Percentiles rank a stretch among this genome's conserved stretches.
Conservation (phyloP, 2,888 invertebrate species). For the Ormyrus pomaceus region DNA sequence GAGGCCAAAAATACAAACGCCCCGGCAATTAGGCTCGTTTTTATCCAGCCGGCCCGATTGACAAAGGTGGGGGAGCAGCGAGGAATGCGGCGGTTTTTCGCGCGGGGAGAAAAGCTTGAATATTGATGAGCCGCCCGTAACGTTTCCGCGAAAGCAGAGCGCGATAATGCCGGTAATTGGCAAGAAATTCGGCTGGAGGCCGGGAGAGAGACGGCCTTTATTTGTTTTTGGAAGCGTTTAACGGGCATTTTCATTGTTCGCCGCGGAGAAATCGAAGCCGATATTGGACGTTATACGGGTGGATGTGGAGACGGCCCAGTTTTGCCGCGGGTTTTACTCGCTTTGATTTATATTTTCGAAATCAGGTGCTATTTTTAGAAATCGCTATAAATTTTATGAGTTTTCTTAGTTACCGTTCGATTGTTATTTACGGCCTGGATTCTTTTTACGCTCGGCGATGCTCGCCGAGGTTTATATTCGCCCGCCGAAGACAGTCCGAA, state of each 20-base stretch:
- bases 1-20: too few species aligned
- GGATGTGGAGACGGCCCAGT: neutral
- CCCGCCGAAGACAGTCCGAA: too few species aligned
- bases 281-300: neutral
- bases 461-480: too few species aligned
- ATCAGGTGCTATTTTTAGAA: neutral
- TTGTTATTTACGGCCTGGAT: too few species aligned
- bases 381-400: neutral
- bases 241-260: neutral
- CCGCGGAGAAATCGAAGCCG: neutral
- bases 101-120: slow-evolving; percentile 14
- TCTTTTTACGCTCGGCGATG: too few species aligned
- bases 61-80: neutral
- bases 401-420: too few species aligned
- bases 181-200: neutral
- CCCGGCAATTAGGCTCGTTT: neutral
- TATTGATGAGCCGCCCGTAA: slow-evolving; percentile 18
- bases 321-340: too few species aligned
- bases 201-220: neutral
- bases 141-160: slow-evolving; percentile 23
- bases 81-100: neutral
- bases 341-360: neutral
- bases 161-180: neutral
- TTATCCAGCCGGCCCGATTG: neutral
- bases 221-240: slow-evolving; percentile 1